A percentile compares a stretch with the other conserved stretches of the same genome.
phyloP scores from a whole-genome alignment of 2,797 vertebrate genomes.

The Periparus ater region DNA sequence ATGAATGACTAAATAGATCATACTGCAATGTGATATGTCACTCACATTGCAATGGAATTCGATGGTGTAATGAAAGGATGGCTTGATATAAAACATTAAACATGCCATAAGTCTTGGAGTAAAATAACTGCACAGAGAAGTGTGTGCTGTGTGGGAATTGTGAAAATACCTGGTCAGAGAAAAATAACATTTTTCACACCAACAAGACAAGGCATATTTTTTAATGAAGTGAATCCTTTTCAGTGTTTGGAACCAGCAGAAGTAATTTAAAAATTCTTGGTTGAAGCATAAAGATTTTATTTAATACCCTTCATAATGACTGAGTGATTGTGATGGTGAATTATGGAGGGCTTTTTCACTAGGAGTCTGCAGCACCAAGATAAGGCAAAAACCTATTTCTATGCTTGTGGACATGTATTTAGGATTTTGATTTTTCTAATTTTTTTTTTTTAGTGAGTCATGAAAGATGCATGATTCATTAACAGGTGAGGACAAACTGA shows the following conservation, averaged over 20 bases:
- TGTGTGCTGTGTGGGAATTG: neutral
- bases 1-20: accelerated
- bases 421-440: neutral
- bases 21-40: neutral
- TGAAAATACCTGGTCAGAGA: neutral
- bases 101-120: neutral
- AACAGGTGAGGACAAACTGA: neutral
- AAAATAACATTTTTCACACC: neutral
- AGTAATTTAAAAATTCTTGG: neutral
- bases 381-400: neutral
- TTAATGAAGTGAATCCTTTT: neutral
- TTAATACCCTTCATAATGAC: neutral
- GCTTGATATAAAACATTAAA: neutral
- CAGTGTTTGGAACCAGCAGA: neutral
- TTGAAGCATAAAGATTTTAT: neutral
- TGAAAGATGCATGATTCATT: neutral
- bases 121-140: neutral
- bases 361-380: neutral
- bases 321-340: neutral
- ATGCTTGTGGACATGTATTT: neutral
- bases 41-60: neutral
- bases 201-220: neutral
- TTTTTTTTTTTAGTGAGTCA: neutral
- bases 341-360: neutral
- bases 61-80: neutral